Conservation (phyloP, 2,113 vertebrate genomes). For the Fukomys damarensis region DNA sequence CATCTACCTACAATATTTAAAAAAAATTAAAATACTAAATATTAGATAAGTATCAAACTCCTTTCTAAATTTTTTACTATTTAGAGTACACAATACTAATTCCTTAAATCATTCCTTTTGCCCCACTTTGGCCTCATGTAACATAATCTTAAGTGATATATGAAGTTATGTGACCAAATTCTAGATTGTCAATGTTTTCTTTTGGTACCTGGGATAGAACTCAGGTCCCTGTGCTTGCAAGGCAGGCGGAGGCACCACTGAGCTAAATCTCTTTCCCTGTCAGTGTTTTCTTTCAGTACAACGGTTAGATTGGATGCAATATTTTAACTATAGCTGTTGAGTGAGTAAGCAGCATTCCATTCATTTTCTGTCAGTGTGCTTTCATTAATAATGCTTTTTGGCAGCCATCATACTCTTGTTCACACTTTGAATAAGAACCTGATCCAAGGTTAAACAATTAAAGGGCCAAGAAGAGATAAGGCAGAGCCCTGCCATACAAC, state of each 20-base stretch:
- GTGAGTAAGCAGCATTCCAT: background rate
- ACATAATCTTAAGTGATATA: background rate
- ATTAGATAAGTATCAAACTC: background rate
- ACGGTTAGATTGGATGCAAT: background rate
- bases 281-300: background rate
- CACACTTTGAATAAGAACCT: slow-evolving; percentile 13
- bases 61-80: background rate
- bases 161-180: background rate
- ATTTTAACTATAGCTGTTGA: background rate
- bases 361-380: background rate
- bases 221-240: too few relatives aligned
- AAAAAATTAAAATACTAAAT: background rate
- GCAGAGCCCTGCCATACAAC: background rate
- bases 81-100: background rate
- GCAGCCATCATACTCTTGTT: background rate
- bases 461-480: background rate
- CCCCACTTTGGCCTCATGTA: background rate
- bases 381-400: slow-evolving; percentile 7
- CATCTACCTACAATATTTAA: background rate
- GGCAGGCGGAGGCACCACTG: too few relatives aligned
- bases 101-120: background rate
- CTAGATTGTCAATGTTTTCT: background rate
- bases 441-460: background rate
- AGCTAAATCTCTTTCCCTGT: too few relatives aligned
- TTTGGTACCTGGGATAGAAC: too few relatives aligned